Percentiles rank a stretch among this genome's conserved stretches.
Conservation (phyloP, 1,140 invertebrate species). For the Lamellibrachia luymesi region DNA sequence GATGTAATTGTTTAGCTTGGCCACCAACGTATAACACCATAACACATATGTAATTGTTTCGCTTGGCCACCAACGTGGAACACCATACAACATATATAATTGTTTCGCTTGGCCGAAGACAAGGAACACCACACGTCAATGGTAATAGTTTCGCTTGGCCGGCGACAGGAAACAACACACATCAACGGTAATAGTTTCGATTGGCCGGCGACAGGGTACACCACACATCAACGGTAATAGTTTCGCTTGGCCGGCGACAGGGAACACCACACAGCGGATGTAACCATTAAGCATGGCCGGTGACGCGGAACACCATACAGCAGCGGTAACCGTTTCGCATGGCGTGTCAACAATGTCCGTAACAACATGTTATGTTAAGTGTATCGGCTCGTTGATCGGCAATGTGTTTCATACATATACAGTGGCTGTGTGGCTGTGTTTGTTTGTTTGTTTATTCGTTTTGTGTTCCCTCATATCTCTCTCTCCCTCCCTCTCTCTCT, state of each 20-base stretch:
- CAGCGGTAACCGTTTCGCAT: background rate
- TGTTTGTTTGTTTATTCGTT: background rate
- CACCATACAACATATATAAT: too few relatives aligned
- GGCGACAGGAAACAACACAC: background rate
- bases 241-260: too few relatives aligned
- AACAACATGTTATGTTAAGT: background rate
- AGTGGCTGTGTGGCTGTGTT: background rate
- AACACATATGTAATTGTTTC: background rate
- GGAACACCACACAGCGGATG: background rate
- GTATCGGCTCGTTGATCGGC: too few relatives aligned
- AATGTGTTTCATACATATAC: too few relatives aligned
- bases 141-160: too few relatives aligned
- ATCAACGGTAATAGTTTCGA: too few relatives aligned
- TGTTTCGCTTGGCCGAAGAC: too few relatives aligned
- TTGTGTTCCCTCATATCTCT: background rate
- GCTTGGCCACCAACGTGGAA: background rate
- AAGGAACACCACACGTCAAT: too few relatives aligned
- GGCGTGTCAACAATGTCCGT: background rate
- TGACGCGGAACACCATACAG: background rate
- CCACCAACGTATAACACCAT: too few relatives aligned
- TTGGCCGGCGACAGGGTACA: too few relatives aligned
- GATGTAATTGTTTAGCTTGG: too few relatives aligned
- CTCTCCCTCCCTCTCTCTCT: background rate
- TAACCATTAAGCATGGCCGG: background rate
- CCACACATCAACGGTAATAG: too few relatives aligned